Percentiles rank a stretch among this genome's conserved stretches.
Evolutionary conservation across 2,113 vertebrate genomes (phyloP).

Genomic region (Rattus norvegicus): GRCr8 NC_086019.1:99191501-99192000

Average conservation of each 20-base stretch:
- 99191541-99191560: fast-evolving
- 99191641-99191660: background rate
- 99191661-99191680: fast-evolving
- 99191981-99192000: constrained; percentile 73
- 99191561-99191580: too few species aligned
- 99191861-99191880: background rate
- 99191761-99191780: background rate
- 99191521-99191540: fast-evolving
- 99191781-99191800: fast-evolving
- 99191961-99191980: constrained; percentile 66
- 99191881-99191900: background rate
- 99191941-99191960: background rate
- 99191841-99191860: background rate
- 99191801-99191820: background rate
- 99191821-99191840: background rate
- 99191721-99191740: background rate
- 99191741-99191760: background rate
- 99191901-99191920: background rate
- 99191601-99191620: fast-evolving
- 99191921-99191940: fast-evolving
- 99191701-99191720: background rate
- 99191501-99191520: background rate
- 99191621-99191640: fast-evolving
- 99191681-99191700: background rate
- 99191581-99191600: background rate